phyloP scores from a whole-genome alignment of 2,888 invertebrate species.

The Furcula furcula region DNA sequence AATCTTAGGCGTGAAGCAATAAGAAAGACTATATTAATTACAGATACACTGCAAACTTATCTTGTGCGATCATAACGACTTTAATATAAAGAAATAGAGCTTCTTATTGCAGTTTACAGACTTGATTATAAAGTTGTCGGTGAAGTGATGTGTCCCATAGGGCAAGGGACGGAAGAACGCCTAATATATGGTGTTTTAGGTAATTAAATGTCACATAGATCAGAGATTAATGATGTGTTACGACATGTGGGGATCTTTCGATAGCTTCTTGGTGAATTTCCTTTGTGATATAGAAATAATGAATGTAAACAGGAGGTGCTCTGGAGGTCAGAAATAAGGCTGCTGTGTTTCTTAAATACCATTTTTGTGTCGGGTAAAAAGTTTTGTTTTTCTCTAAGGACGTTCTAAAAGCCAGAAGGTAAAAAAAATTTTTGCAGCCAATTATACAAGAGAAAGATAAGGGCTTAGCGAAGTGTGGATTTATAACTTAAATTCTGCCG shows the following conservation, averaged over 20 bases:
- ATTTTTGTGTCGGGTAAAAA: no score
- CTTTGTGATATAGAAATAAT: slow-evolving; percentile 21
- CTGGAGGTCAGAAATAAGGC: no score
- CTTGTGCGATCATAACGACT: slow-evolving; percentile 8
- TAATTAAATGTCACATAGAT: slow-evolving; percentile 82
- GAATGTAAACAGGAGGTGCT: no score
- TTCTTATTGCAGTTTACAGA: slow-evolving; percentile 10
- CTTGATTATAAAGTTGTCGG: slow-evolving; percentile 28
- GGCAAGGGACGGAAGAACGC: slow-evolving; percentile 71
- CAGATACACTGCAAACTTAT: slow-evolving; percentile 26
- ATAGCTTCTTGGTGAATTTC: slow-evolving; percentile 27
- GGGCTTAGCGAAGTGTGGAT: no score
- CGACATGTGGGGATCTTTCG: slow-evolving; percentile 49
- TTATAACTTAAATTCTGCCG: no score
- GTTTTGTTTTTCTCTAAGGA: no score
- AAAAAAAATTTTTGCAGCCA: no score
- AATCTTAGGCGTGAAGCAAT: slow-evolving; percentile 81
- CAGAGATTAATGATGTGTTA: slow-evolving; percentile 81
- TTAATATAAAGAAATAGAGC: slow-evolving; percentile 29
- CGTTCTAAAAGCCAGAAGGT: no score
- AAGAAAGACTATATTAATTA: slow-evolving; percentile 76
- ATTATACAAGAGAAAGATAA: no score
- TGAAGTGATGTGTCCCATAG: slow-evolving; percentile 43
- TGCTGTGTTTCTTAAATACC: no score
- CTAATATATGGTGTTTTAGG: slow-evolving; percentile 80